A percentile compares a stretch with the other conserved stretches of the same genome.
Evolutionary conservation across 2,113 vertebrate species (phyloP).

Genomic region (Gavialis gangeticus): DNA sequence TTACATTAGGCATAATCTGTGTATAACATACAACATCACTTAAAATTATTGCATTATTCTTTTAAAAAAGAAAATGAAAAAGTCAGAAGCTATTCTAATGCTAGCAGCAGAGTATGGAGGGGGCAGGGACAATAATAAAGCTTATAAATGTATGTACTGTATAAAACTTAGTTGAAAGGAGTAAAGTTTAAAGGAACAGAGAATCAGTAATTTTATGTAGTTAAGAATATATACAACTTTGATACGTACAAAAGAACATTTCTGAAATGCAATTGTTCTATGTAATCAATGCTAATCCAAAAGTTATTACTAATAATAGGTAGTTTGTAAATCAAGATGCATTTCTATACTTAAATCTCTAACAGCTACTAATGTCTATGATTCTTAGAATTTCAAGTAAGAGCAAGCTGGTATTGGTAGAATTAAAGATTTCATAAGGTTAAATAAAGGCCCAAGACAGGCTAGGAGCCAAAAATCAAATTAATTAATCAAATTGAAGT

Average conservation of each 20-base stretch:
- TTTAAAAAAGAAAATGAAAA: conserved; percentile 13
- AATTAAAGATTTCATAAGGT: background rate
- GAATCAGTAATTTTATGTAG: conserved; percentile 28
- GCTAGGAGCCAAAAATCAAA: background rate
- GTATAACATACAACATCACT: accelerated
- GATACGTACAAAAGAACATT: conserved; percentile 28
- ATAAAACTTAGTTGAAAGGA: conserved; percentile 58
- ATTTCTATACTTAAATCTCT: conserved; percentile 2
- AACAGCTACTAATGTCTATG: background rate
- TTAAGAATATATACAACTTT: background rate
- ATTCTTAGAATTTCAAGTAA: background rate
- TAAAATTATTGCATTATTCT: conserved; percentile 9
- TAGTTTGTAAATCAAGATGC: background rate
- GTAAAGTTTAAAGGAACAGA: conserved; percentile 60
- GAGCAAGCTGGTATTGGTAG: background rate
- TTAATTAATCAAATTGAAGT: background rate
- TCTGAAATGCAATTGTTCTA: conserved; percentile 17
- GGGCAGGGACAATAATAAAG: background rate
- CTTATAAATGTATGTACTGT: background rate
- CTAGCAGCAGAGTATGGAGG: conserved; percentile 42
- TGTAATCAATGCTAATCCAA: conserved; percentile 6
- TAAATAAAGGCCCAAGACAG: background rate
- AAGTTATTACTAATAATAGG: background rate
- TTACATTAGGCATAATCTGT: conserved; percentile 30
- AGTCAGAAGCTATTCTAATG: background rate